Base-by-base conservation (phyloP, 2,797 vertebrate genomes). In the Triplophysa yarkandensis region DNA sequence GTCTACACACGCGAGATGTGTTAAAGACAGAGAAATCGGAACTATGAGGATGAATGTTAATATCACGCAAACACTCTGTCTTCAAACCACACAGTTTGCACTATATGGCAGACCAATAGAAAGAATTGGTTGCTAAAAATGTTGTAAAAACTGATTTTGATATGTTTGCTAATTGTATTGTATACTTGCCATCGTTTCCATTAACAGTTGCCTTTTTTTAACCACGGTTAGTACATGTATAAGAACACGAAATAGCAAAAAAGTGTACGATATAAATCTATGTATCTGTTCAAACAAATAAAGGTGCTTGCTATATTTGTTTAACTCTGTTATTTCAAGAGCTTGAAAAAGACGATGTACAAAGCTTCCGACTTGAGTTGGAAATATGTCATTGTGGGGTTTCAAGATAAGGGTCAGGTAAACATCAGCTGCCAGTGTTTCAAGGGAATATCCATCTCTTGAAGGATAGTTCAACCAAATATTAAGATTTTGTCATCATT, bases 61-160 rank as follows among this genome's bases (percentile, higher is more conserved):
- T 78, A 91, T 88, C 86, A 83, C 79, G 87, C 88, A 85, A 87
- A 86, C 88, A 84, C 84, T 85, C 90, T 94, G 92, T 91, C 90
- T 92, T 91, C 88, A 87, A 93, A 94, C 88, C 89, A 89, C 91
- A 91, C 92, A 92, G 80, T 95, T 96, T 96, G 94, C 94, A 95
- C 95, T 95, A 94, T 95, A 94, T 90, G 92, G 90, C 91, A 92
- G 93, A 93, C 93, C 93, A 95, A 95, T 90, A 88, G 88, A 92
- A 90, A 90, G 86, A 91, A 91, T 91, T 94, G 92, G 94, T 94
- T 93, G 93, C 91, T 95, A 94, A 88, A 93, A 92, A 86, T 93
- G 93, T 88, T 95, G 92, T 95, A 96, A 94, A 92, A 95, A 93
- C 89, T 86, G 93, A 95, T 93, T 93, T 95, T 93, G 90, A 94